These are phyloP conservation scores for Pogonomyrmex barbatus DNA, from an alignment of 1,140 invertebrate genomes.

Conservation along the genomic window DNA sequence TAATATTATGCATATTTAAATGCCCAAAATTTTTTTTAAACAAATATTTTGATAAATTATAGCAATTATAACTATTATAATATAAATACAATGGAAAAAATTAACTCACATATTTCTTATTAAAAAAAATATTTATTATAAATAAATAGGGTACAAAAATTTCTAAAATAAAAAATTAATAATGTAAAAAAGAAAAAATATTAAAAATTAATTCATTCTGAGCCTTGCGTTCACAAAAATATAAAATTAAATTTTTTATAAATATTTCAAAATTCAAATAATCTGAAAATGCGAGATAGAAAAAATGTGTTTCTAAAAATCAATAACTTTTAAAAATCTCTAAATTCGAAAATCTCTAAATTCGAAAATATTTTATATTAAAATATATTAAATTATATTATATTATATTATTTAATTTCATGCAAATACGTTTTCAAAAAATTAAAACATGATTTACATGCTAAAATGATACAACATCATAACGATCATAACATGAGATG, in stretches of 20 bases:
- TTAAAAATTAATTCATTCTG: background rate
- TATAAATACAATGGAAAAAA: background rate
- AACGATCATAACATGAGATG: background rate
- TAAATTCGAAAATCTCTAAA: background rate
- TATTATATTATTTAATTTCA: background rate
- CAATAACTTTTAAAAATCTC: background rate
- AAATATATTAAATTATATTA: no score
- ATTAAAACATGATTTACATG: background rate
- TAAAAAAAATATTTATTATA: background rate
- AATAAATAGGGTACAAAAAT: background rate
- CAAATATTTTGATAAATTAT: no score
- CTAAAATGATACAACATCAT: background rate
- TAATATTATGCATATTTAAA: no score
- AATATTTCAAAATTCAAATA: background rate
- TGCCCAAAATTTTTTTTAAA: no score
- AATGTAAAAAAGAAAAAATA: background rate
- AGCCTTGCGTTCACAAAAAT: no score
- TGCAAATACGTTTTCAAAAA: background rate
- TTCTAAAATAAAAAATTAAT: background rate
- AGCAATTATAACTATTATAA: background rate
- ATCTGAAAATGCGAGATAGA: background rate
- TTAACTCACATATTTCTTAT: background rate
- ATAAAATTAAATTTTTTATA: background rate
- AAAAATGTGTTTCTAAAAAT: background rate
- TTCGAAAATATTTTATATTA: background rate